Evolutionary conservation across 2,113 vertebrate genomes (phyloP).

Genomic region (Colinus virginianus): DNA sequence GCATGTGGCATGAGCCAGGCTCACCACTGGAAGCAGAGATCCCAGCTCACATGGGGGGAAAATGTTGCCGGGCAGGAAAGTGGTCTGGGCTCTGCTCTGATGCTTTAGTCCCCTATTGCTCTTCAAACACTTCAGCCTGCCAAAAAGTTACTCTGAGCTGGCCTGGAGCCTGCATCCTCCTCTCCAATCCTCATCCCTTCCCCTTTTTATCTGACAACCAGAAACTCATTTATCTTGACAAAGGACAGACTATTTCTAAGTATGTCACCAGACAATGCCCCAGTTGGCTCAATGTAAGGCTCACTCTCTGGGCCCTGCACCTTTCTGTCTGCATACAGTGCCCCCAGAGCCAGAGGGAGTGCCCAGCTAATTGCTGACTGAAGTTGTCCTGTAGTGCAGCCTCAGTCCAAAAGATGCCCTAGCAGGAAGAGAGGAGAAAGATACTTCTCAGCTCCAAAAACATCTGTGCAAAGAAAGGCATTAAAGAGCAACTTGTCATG

Average conservation of each 20-base stretch:
- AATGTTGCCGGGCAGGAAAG: neutral
- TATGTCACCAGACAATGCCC: neutral
- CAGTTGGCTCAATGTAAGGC: neutral
- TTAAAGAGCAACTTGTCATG: neutral
- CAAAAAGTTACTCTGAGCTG: constrained; percentile 32
- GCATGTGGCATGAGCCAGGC: neutral
- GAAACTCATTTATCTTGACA: constrained; percentile 27
- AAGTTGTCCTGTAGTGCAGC: neutral
- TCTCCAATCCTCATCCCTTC: neutral
- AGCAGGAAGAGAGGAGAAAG: neutral
- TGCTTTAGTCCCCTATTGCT: neutral
- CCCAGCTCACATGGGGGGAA: neutral
- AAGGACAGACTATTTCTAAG: neutral
- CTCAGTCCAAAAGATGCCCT: neutral
- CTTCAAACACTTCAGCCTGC: constrained; percentile 22
- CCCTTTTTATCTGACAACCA: constrained; percentile 20
- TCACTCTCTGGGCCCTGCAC: neutral
- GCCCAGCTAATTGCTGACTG: neutral
- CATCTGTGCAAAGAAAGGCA: neutral
- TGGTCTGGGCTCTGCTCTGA: neutral
- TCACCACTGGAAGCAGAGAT: neutral
- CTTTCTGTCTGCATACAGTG: neutral
- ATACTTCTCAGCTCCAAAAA: neutral
- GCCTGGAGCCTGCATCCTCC: constrained; percentile 23
- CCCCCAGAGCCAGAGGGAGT: neutral